phyloP scores from a whole-genome alignment of 37 sponge, comb jelly and placozoan species.

The Cladorhizidae sp. region DNA sequence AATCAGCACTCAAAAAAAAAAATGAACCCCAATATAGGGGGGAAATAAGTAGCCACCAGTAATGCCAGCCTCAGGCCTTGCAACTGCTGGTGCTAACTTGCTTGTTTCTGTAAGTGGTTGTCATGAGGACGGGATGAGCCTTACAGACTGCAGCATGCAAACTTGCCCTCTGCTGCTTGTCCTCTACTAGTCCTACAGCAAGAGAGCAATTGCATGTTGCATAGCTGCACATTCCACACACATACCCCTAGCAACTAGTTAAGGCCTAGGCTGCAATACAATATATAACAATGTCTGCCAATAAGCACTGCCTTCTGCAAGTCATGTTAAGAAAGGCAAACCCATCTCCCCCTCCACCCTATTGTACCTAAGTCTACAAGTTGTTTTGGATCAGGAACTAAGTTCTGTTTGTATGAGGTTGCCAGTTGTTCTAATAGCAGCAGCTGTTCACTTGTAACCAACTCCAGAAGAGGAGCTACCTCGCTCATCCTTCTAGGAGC shows the following conservation, averaged over 20 bases:
- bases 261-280: no score
- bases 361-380: neutral
- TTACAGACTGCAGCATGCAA: slow-evolving; percentile 25
- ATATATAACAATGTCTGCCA: no score
- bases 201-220: no score
- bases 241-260: no score
- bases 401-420: neutral
- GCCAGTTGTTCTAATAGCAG: neutral
- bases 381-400: neutral
- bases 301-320: neutral
- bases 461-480: slow-evolving; percentile 6
- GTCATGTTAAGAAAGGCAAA: neutral
- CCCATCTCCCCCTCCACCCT: neutral
- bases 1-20: no score
- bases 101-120: slow-evolving; percentile 15
- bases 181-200: slow-evolving; percentile 14
- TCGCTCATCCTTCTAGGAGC: neutral
- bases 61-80: no score
- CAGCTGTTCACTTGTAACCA: neutral
- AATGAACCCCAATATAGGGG: no score
- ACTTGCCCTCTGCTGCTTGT: slow-evolving; percentile 7
- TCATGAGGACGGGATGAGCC: slow-evolving; percentile 22
- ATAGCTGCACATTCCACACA: no score
- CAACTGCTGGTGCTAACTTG: no score
- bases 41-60: no score